A percentile compares a stretch with the other conserved stretches of the same genome.
phyloP scores from a whole-genome alignment of 1,140 invertebrate genomes.

The Panonychus citri region DNA sequence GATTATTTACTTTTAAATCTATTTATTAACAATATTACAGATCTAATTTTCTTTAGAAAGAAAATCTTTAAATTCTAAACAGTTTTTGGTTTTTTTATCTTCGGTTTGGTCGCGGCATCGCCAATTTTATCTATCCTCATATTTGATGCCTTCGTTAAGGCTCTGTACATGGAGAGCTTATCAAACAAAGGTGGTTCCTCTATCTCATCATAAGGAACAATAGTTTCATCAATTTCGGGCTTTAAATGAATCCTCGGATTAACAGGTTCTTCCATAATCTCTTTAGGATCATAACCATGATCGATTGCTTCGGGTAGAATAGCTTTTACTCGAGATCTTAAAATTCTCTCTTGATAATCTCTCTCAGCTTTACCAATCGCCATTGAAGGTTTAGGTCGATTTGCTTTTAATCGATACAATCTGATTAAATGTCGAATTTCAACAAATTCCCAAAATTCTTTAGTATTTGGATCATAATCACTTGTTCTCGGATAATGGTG shows the following conservation, averaged over 20 bases:
- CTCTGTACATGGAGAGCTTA: background rate
- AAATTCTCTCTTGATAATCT: background rate
- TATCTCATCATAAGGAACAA: background rate
- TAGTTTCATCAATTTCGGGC: background rate
- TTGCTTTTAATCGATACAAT: background rate
- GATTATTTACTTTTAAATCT: too few relatives aligned
- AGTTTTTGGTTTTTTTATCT: too few relatives aligned
- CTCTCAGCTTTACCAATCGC: background rate
- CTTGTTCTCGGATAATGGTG: conserved; percentile 32
- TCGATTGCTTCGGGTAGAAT: background rate
- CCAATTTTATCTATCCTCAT: too few relatives aligned
- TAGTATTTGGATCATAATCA: conserved; percentile 50
- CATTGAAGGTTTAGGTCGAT: background rate
- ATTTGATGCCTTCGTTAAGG: too few relatives aligned
- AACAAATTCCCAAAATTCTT: conserved; percentile 49
- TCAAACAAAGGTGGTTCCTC: background rate
- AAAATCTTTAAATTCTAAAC: too few relatives aligned
- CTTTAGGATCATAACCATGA: background rate
- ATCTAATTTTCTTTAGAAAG: too few relatives aligned
- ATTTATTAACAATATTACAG: too few relatives aligned
- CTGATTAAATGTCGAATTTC: background rate
- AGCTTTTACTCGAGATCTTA: background rate
- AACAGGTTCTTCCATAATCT: background rate
- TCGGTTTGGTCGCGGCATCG: too few relatives aligned
- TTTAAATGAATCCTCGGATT: background rate